Percentiles rank a stretch among this genome's conserved stretches.
phyloP scores from a whole-genome alignment of 2,888 invertebrate species.

The Lasius fuliginosus region DNA sequence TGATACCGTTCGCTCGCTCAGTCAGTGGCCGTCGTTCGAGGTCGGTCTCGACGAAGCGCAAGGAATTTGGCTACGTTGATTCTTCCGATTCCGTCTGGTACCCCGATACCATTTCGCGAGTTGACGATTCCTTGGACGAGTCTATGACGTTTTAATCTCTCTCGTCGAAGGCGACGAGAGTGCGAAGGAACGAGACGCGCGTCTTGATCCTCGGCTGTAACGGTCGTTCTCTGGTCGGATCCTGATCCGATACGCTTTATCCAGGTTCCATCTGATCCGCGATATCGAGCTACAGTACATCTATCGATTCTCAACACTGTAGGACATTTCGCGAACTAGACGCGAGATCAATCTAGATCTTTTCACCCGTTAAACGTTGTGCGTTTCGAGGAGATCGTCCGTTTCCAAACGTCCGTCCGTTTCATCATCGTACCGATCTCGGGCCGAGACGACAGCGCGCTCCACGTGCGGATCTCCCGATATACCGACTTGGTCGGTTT shows the following conservation, averaged over 20 bases:
- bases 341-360: not conserved
- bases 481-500: constrained; percentile 10
- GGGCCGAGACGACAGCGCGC: not conserved
- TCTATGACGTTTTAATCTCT: constrained; percentile 41
- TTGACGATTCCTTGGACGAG: constrained; percentile 51
- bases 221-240: not conserved
- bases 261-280: not conserved
- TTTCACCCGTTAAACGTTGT: not conserved
- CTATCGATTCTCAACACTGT: not conserved
- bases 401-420: not conserved
- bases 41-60: constrained; percentile 55
- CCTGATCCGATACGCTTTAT: constrained; percentile 5
- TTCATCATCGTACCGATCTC: not conserved
- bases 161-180: not conserved
- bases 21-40: constrained; percentile 76
- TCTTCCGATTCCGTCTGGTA: constrained; percentile 1
- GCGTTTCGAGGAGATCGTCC: not conserved
- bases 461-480: constrained; percentile 37
- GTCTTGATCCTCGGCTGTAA: constrained; percentile 7
- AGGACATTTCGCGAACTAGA: too few species aligned
- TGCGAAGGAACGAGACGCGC: not conserved
- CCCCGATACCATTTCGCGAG: constrained; percentile 19
- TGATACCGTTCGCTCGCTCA: constrained; percentile 72
- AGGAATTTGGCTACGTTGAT: not conserved
- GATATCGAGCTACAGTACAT: not conserved